Evolutionary conservation across 1,140 invertebrate species (phyloP).

Genomic region (Cyrtorhinus lividipennis): DNA sequence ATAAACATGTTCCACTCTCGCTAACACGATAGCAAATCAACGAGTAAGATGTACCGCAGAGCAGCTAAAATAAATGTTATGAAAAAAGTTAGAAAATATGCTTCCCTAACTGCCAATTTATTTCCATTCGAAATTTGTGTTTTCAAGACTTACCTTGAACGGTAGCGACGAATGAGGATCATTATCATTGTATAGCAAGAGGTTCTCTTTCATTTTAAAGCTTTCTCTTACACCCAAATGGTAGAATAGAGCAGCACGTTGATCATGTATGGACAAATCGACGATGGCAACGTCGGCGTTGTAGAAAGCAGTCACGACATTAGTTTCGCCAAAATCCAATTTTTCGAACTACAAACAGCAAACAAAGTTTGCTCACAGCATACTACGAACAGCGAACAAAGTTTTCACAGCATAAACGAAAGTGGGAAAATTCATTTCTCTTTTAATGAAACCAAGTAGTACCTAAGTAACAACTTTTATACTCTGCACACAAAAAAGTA

Average conservation of each 20-base stretch:
- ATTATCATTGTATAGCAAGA: constrained; percentile 81
- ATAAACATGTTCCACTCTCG: constrained; percentile 53
- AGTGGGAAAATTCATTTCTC: too few species aligned
- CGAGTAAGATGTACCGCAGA: constrained; percentile 72
- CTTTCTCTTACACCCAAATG: constrained; percentile 94
- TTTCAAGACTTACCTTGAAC: constrained; percentile 63
- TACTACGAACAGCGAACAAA: too few species aligned
- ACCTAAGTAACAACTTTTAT: too few species aligned
- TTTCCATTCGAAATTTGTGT: too few species aligned
- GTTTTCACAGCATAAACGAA: too few species aligned
- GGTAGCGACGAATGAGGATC: constrained; percentile 72
- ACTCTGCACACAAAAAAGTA: too few species aligned
- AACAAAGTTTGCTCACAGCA: not conserved
- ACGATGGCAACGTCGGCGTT: constrained; percentile 96
- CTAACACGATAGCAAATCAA: constrained; percentile 75
- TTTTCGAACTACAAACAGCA: constrained; percentile 59
- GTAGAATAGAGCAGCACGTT: constrained; percentile 83
- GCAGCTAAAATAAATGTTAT: constrained; percentile 40
- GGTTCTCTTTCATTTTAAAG: constrained; percentile 97
- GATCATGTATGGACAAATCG: constrained; percentile 78
- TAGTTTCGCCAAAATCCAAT: constrained; percentile 71
- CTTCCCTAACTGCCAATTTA: too few species aligned
- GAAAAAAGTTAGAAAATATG: too few species aligned
- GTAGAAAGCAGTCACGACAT: constrained; percentile 75
- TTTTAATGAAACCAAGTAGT: too few species aligned